Conservation (phyloP, 2,888 invertebrate genomes). For the Pilophorus perplexus region DNA sequence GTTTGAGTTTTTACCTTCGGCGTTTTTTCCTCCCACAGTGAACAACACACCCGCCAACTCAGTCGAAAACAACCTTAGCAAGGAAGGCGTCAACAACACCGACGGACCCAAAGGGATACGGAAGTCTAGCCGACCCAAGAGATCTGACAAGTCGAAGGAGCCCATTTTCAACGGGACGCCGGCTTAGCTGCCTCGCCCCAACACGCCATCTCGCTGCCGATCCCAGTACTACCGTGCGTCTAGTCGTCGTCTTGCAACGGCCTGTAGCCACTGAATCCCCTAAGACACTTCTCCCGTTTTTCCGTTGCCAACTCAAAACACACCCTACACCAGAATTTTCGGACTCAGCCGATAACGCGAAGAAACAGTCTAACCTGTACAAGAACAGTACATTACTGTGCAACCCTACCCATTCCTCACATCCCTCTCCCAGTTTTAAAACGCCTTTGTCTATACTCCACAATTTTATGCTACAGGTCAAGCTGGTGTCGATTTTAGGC, state of each 20-base stretch:
- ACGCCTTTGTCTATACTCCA: too few relatives aligned
- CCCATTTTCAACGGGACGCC: conserved; percentile 47
- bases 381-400: too few relatives aligned
- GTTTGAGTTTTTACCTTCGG: too few relatives aligned
- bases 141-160: conserved; percentile 46
- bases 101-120: background rate
- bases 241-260: conserved; percentile 12
- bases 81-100: conserved; percentile 41
- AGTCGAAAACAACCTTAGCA: conserved; percentile 41
- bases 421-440: too few relatives aligned
- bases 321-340: too few relatives aligned
- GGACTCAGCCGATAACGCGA: too few relatives aligned
- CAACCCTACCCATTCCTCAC: too few relatives aligned
- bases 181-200: conserved; percentile 38
- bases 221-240: conserved; percentile 14
- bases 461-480: conserved; percentile 23
- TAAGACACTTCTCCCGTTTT: background rate
- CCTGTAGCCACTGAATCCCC: conserved; percentile 12
- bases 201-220: conserved; percentile 11
- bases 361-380: too few relatives aligned
- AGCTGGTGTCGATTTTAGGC: conserved; percentile 18
- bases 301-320: background rate
- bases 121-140: conserved; percentile 40
- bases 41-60: conserved; percentile 42
- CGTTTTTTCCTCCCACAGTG: conserved; percentile 38